These are phyloP conservation scores for Drosophila aldrichi DNA, from an alignment of 2,888 invertebrate genomes.

Conservation along the genomic window DNA sequence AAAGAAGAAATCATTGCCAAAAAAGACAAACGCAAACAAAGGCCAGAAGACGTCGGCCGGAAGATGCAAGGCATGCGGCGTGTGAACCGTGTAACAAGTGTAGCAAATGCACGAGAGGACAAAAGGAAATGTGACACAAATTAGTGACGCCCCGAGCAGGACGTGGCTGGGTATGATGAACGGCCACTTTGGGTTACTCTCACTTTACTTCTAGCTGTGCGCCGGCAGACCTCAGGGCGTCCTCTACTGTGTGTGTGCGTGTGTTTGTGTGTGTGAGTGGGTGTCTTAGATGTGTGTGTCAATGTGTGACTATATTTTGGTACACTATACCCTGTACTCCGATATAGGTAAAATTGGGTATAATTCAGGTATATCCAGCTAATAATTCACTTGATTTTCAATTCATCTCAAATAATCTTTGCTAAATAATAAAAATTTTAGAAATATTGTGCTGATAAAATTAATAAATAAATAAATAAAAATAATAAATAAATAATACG, in stretches of 20 bases:
- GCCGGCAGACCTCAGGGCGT: constrained; percentile 59
- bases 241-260: constrained; percentile 51
- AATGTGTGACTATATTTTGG: constrained; percentile 9
- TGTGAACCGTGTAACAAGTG: constrained; percentile 81
- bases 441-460: too few species aligned
- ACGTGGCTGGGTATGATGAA: constrained; percentile 7
- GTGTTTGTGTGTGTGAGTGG: constrained; percentile 42
- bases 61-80: constrained; percentile 59
- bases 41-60: constrained; percentile 50
- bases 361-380: neutral
- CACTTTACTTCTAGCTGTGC: constrained; percentile 21
- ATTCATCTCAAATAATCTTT: too few species aligned
- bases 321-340: constrained; percentile 1
- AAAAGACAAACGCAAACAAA: constrained; percentile 40
- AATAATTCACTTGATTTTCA: neutral
- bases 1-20: constrained; percentile 58
- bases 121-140: constrained; percentile 79
- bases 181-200: constrained; percentile 6
- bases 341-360: neutral
- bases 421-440: too few species aligned
- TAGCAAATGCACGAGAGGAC: constrained; percentile 61
- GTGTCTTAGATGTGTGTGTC: neutral
- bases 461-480: too few species aligned
- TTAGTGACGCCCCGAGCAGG: constrained; percentile 76
- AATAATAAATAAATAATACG: too few species aligned